A percentile compares a stretch with the other conserved stretches of the same genome.
Conservation (phyloP, 2,797 vertebrate genomes). For the Hoplostethus atlanticus region DNA sequence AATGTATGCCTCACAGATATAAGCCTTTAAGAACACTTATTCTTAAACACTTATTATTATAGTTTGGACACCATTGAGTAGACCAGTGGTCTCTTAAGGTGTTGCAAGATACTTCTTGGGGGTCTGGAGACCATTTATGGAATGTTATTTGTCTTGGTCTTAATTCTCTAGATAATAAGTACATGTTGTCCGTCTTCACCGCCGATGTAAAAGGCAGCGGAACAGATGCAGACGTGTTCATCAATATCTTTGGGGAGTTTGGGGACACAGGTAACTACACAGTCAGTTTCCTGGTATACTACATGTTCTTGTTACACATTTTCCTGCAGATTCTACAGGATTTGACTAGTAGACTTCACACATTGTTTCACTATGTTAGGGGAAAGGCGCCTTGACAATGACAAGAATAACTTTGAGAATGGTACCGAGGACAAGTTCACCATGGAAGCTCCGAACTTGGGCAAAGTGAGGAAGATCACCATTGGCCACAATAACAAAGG, state of each 20-base stretch:
- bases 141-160: slow-evolving; percentile 14
- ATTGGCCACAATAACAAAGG: slow-evolving; percentile 98
- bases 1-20: slow-evolving; percentile 82
- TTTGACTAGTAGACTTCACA: neutral
- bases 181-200: slow-evolving; percentile 91
- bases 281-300: neutral
- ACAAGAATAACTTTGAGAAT: slow-evolving; percentile 96
- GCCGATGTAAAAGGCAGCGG: slow-evolving; percentile 92
- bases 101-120: too few relatives aligned
- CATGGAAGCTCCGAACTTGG: slow-evolving; percentile 92
- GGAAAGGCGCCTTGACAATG: slow-evolving; percentile 91
- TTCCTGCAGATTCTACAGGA: neutral
- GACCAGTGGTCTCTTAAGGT: too few relatives aligned
- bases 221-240: slow-evolving; percentile 95
- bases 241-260: slow-evolving; percentile 96
- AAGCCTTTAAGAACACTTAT: too few relatives aligned
- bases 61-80: neutral
- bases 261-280: slow-evolving; percentile 91
- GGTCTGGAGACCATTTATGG: too few relatives aligned
- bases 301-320: neutral
- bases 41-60: neutral
- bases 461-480: slow-evolving; percentile 92
- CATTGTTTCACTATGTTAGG: slow-evolving; percentile 76
- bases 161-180: slow-evolving; percentile 91
- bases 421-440: slow-evolving; percentile 96